Evolutionary conservation across 2,888 invertebrate species (phyloP).

Genomic region (Nemoura dubitans): DNA sequence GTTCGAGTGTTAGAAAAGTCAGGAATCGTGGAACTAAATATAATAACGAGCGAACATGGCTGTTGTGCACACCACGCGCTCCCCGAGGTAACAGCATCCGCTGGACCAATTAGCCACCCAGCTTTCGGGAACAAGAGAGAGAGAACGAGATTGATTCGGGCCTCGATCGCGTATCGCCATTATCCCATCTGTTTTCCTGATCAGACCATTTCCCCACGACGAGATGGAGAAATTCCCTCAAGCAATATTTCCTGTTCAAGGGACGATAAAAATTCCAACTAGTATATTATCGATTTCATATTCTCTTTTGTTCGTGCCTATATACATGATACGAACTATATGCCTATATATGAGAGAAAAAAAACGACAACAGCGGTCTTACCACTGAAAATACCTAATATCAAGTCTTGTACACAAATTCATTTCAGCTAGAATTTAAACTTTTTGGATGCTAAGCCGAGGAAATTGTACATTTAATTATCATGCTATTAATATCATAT

Average conservation of each 20-base stretch:
- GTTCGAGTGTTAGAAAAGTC: too few species aligned
- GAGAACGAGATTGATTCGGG: not conserved
- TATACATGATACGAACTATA: not conserved
- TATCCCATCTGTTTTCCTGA: constrained; percentile 14
- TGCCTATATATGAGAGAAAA: too few species aligned
- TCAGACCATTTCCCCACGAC: constrained; percentile 7
- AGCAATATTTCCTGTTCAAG: constrained; percentile 15
- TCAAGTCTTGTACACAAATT: not conserved
- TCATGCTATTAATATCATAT: too few species aligned
- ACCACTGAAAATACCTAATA: not conserved
- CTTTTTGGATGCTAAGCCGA: not conserved
- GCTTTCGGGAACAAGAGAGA: not conserved
- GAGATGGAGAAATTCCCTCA: constrained; percentile 27
- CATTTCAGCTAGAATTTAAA: not conserved
- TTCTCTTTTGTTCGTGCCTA: constrained; percentile 9
- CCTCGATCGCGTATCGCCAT: constrained; percentile 13
- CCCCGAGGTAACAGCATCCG: not conserved
- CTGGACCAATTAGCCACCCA: constrained; percentile 10
- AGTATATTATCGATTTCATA: constrained; percentile 24
- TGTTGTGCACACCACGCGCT: not conserved
- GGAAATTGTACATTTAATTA: not conserved
- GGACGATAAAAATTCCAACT: constrained; percentile 28
- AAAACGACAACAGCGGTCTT: not conserved
- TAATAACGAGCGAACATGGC: not conserved
- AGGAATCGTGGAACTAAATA: not conserved